Base-by-base conservation (phyloP, 2,113 vertebrate species). In the Tupaia chinensis region DNA sequence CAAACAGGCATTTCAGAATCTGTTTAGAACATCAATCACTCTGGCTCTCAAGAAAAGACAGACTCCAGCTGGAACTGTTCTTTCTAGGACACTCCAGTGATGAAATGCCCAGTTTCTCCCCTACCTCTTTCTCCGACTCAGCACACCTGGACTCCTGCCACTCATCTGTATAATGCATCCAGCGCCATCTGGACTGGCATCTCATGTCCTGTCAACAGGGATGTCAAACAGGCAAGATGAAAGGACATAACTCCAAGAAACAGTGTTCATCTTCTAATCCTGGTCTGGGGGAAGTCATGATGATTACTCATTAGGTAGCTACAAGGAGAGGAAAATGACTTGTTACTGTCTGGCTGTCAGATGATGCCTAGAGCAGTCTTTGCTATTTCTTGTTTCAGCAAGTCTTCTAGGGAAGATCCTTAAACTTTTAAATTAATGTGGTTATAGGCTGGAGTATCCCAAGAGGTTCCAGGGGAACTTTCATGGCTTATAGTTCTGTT, bases 161-260 rank as follows among this genome's bases (percentile, higher is more conserved):
- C 95, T 97, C 95, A 92, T 88, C 93, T 95, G 93, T 72, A 77
- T 87, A 79, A 93, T 53, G 84, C 23, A 22, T 74, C 76, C 85
- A 19, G 84, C 0, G 2, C 97, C 97, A 97, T 97, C 97, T 98
- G 97, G 96, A 92, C 84, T n/a, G 0, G 85, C 60, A 74, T 88
- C 92, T 88, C 56, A 0, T 89, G 95, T 96, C 92, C 94, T 96
- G 97, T 97, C 97, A 97, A 93, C 94, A 95, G 60, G 87, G 94
- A 96, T 95, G 96, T 96, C 97, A 98, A 96, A 97, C 91, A 97
- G 97, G 85, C 73, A 76, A 90, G 93, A 98, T 96, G 87, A 97
- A 96, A 97, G 96, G 93, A 88, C 19, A 0, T 74, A 95, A 95
- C 97, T 97, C 94, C 53, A 74, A 95, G 92, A 84, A 97, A 93